phyloP scores from a whole-genome alignment of 92 coral and sea anemone species.

The Phymanthus crucifer region DNA sequence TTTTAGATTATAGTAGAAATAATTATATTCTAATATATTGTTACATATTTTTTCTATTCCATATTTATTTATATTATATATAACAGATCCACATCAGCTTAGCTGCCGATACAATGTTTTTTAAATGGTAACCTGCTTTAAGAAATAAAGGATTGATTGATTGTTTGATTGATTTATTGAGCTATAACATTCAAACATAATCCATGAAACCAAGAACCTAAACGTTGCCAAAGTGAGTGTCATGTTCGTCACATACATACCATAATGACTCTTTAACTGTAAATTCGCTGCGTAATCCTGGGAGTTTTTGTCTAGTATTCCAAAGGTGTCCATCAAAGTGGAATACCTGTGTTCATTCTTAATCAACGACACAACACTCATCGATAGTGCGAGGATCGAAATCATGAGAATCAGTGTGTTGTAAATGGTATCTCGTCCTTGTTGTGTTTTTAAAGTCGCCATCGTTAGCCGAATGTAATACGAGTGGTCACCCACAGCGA shows the following conservation, averaged over 20 bases:
- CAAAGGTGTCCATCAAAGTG: background rate
- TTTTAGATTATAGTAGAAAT: too few species aligned
- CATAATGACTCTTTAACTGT: background rate
- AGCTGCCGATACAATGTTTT: too few species aligned
- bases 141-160: too few species aligned
- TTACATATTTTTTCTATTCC: too few species aligned
- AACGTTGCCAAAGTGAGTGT: too few species aligned
- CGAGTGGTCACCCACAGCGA: background rate
- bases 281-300: slow-evolving; percentile 6
- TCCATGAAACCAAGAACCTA: too few species aligned
- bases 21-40: too few species aligned
- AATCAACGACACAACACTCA: background rate
- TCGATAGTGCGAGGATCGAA: background rate
- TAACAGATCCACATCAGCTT: too few species aligned
- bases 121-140: too few species aligned
- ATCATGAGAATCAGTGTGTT: background rate
- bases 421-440: background rate
- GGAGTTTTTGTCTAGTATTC: slow-evolving; percentile 3
- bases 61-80: too few species aligned
- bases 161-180: too few species aligned
- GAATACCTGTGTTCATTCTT: slow-evolving; percentile 20
- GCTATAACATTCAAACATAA: too few species aligned
- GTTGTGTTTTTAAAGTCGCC: background rate
- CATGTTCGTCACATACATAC: background rate
- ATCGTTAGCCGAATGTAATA: background rate